phyloP scores from a whole-genome alignment of 2,113 vertebrate species.

The Coptodon bakossiorum region DNA sequence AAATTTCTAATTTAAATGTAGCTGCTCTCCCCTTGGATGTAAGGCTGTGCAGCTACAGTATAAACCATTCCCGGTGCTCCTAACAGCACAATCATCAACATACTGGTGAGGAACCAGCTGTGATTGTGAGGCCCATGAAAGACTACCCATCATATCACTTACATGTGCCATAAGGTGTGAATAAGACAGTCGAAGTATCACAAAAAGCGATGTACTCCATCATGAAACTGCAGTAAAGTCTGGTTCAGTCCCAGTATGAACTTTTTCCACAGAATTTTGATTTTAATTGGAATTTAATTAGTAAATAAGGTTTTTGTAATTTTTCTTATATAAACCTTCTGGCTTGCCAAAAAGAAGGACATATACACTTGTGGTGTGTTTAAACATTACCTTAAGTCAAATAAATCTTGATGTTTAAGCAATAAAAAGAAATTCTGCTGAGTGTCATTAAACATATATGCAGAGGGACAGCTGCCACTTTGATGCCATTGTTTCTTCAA shows the following conservation, averaged over 20 bases:
- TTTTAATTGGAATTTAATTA: neutral
- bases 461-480: constrained; percentile 51
- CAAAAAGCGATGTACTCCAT: neutral
- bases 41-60: neutral
- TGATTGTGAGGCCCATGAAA: neutral
- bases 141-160: neutral
- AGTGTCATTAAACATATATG: constrained; percentile 66
- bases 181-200: neutral
- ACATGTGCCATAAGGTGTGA: neutral
- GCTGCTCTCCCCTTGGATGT: neutral
- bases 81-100: neutral
- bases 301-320: constrained; percentile 20
- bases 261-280: neutral
- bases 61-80: neutral
- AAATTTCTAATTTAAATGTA: neutral
- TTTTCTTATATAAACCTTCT: constrained; percentile 19
- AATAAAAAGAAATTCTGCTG: constrained; percentile 47
- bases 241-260: neutral
- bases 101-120: neutral
- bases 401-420: constrained; percentile 59
- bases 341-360: constrained; percentile 30
- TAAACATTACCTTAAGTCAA: constrained; percentile 54
- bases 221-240: neutral
- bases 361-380: constrained; percentile 44
- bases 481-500: constrained; percentile 45